Base-by-base conservation (phyloP, 1,140 invertebrate species). In the Drosophila auraria region DNA sequence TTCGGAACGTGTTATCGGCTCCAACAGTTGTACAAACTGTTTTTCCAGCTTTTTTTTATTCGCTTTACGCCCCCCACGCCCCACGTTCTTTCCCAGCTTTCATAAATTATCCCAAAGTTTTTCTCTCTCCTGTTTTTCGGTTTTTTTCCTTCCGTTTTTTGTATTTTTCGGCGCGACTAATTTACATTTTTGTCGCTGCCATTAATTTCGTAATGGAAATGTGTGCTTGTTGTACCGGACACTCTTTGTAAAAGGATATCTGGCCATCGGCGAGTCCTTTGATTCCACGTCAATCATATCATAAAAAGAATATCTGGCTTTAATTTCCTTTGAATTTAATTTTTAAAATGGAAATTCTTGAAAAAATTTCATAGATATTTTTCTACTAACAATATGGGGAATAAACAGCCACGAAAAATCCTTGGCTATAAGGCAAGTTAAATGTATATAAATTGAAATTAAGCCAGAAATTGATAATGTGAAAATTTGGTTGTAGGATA, bases 131-230 rank as follows among this genome's bases (percentile, higher is more conserved):
- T 56, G 53, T 38, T 58, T 68, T 76, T 77, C 60, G 45, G 69
- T 69, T 60, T 57, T 68, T 61, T 47, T 47, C 59, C 25, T 5
- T 7, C 27, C 6, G 27, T 58, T 47, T 57, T 58, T 54, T 33
- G n/a, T 40, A 47, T 70, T 79, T 72, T 63, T 80, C 78, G 66
- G 38, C 47, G 65, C 82, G 74, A 89, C 84, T 89, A 90, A 89
- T 89, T 89, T 89, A 89, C 84, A 89, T 90, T 89, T 90, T 90
- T 89, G 84, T 89, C 84, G 86, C 78, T 71, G 86, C 82, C 84
- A 89, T 90, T 86, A 89, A 90, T 86, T 81, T 74, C 38, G 78
- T 81, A 84, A 79, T 79, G 78, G 74, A 66, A 81, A 78, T 79
- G 44, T 53, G 53, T 72, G 49, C 53, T 71, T 44, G 49, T 42